These are phyloP conservation scores for Diaprepes abbreviatus DNA, from an alignment of 2,888 invertebrate species.

Conservation along the genomic window DNA sequence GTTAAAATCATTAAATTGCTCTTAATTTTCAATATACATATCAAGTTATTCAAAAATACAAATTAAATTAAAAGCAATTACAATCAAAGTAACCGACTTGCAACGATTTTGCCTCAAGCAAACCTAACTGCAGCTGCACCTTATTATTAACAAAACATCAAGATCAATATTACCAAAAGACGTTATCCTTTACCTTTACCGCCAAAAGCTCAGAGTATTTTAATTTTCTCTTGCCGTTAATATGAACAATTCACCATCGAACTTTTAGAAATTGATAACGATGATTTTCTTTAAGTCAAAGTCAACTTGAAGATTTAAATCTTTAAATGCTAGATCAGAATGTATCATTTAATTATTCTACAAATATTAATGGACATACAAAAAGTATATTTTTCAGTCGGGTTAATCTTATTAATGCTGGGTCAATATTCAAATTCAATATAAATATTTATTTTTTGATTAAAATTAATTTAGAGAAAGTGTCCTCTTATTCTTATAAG, in stretches of 20 bases:
- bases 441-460: too few species aligned
- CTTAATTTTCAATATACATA: slow-evolving; percentile 6
- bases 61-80: slow-evolving; percentile 16
- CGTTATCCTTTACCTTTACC: slow-evolving; percentile 23
- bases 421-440: too few species aligned
- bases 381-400: too few species aligned
- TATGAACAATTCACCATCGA: slow-evolving; percentile 14
- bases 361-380: too few species aligned
- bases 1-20: neutral
- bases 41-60: neutral
- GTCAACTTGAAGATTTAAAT: too few species aligned
- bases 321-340: too few species aligned
- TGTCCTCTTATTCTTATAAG: too few species aligned
- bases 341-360: too few species aligned
- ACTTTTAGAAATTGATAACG: neutral
- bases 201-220: slow-evolving; percentile 26
- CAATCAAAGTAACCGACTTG: slow-evolving; percentile 14
- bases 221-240: slow-evolving; percentile 27
- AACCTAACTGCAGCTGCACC: slow-evolving; percentile 16
- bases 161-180: slow-evolving; percentile 31
- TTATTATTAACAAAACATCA: slow-evolving; percentile 26
- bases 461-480: too few species aligned
- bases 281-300: too few species aligned
- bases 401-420: too few species aligned
- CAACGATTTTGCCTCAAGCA: slow-evolving; percentile 3